Evolutionary conservation across 35 echinoderm and acorn worm species (phyloP).

Genomic region (Heliocidaris erythrogramma): DNA sequence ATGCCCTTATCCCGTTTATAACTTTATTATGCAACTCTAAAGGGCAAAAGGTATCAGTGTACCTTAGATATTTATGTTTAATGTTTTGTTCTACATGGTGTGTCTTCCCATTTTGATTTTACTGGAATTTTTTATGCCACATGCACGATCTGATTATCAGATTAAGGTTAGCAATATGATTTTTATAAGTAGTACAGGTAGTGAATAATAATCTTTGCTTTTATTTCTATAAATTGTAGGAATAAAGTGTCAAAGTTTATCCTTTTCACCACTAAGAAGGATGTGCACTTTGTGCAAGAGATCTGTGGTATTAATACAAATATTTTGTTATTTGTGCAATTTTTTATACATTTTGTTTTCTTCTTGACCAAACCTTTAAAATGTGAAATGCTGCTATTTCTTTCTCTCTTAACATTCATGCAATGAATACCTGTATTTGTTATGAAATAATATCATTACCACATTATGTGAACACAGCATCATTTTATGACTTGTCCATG

Average conservation of each 20-base stretch:
- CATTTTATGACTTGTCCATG: not conserved
- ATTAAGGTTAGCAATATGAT: not conserved
- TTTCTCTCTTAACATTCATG: not conserved
- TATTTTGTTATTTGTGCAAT: not conserved
- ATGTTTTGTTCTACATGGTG: not conserved
- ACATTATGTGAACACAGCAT: not conserved
- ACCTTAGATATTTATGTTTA: not conserved
- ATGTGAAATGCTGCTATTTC: not conserved
- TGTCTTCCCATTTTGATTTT: not conserved
- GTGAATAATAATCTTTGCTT: not conserved
- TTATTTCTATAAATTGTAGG: not conserved
- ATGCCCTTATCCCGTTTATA: not conserved
- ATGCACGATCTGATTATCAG: too few relatives aligned
- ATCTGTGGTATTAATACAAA: not conserved
- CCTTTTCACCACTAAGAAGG: not conserved
- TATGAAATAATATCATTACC: not conserved
- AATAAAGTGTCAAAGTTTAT: not conserved
- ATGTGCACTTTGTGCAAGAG: not conserved
- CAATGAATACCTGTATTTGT: not conserved
- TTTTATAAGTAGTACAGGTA: not conserved
- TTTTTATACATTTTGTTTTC: not conserved
- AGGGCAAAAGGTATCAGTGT: not conserved
- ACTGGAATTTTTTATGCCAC: not conserved
- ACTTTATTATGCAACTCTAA: not conserved
- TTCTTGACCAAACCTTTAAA: not conserved